A percentile compares a stretch with the other conserved stretches of the same genome.
These are phyloP conservation scores for Erebia aethiops DNA, from an alignment of 2,888 invertebrate species.

Conservation along the genomic window DNA sequence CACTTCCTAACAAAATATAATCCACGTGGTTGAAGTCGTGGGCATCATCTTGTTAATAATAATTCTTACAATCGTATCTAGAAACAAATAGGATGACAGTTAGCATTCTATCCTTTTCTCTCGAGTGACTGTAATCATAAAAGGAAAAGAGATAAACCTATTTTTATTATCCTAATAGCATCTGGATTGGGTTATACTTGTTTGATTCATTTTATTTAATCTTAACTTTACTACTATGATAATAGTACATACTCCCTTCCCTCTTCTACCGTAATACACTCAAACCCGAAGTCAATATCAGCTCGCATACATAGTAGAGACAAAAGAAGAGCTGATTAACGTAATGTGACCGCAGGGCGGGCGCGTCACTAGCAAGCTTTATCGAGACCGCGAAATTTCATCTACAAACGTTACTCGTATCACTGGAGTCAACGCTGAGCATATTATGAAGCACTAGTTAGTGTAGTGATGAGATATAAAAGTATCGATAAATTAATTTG, in stretches of 20 bases:
- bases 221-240: neutral
- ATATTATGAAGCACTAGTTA: constrained; percentile 31
- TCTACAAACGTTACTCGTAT: constrained; percentile 40
- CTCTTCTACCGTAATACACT: neutral
- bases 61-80: too few species aligned
- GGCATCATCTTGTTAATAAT: too few species aligned
- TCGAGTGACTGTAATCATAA: too few species aligned
- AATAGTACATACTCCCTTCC: neutral
- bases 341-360: constrained; percentile 38
- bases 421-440: constrained; percentile 41
- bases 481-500: constrained; percentile 23
- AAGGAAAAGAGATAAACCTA: too few species aligned
- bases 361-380: constrained; percentile 33
- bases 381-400: constrained; percentile 47
- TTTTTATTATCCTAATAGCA: too few species aligned
- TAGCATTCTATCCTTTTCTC: too few species aligned
- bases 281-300: constrained; percentile 24
- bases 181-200: too few species aligned
- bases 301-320: constrained; percentile 10
- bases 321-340: constrained; percentile 44
- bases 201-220: too few species aligned
- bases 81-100: too few species aligned
- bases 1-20: too few species aligned
- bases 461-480: constrained; percentile 24
- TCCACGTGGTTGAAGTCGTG: too few species aligned